phyloP scores from a whole-genome alignment of 2,113 vertebrate genomes.

The Sterna hirundo region DNA sequence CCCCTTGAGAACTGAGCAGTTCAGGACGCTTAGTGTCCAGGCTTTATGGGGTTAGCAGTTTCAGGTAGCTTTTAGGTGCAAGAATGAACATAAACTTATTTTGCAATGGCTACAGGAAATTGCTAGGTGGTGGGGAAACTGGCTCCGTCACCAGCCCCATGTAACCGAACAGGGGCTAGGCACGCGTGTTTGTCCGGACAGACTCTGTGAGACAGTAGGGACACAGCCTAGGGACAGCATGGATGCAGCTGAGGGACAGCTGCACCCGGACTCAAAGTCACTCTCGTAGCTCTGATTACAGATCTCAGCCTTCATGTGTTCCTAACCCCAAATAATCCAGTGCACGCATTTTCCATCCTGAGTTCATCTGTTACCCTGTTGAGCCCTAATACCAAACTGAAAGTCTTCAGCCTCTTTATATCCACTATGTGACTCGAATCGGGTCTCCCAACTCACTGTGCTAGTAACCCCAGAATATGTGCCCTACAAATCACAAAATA shows the following conservation, averaged over 20 bases:
- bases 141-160: background rate
- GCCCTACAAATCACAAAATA: background rate
- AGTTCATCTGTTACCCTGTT: background rate
- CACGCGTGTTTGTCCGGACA: background rate
- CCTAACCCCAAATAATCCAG: background rate
- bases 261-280: background rate
- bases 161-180: background rate
- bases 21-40: accelerated
- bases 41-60: background rate
- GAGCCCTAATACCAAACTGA: background rate
- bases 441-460: background rate
- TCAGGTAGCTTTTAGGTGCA: background rate
- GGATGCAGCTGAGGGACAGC: background rate
- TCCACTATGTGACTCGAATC: accelerated
- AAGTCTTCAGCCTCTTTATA: background rate
- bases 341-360: background rate
- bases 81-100: background rate
- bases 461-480: background rate
- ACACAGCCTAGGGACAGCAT: background rate
- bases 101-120: background rate
- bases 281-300: background rate
- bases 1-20: background rate
- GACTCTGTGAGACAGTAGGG: background rate
- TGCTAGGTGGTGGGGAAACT: background rate
- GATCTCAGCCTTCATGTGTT: background rate